Conservation (phyloP, 2,888 invertebrate species). For the Aleiodes leptofemur region DNA sequence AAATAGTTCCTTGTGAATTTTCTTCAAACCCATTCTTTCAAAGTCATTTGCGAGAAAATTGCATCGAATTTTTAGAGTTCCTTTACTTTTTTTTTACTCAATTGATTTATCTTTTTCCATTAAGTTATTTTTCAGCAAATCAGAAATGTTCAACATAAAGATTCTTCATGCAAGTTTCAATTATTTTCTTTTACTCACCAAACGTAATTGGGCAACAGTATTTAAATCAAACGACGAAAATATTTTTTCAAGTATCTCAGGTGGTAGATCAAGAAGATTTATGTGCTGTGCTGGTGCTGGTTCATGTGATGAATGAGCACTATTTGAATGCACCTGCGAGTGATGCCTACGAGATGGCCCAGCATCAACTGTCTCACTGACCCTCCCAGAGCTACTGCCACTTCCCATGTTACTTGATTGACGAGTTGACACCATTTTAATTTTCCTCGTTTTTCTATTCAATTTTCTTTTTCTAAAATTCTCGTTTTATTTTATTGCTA, state of each 20-base stretch:
- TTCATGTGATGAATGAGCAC: constrained; percentile 56
- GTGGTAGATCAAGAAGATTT: constrained; percentile 84
- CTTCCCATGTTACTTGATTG: constrained; percentile 77
- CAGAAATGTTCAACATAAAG: neutral
- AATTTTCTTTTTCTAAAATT: constrained; percentile 20
- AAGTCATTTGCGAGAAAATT: too few relatives aligned
- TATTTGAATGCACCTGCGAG: constrained; percentile 62
- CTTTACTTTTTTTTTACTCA: too few relatives aligned
- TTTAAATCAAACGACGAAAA: constrained; percentile 86
- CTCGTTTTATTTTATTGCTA: constrained; percentile 7
- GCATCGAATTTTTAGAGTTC: too few relatives aligned
- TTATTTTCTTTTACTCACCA: constrained; percentile 79
- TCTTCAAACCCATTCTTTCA: too few relatives aligned
- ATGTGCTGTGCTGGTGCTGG: constrained; percentile 59
- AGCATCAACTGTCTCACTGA: constrained; percentile 63
- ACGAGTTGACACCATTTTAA: constrained; percentile 78
- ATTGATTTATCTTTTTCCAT: too few relatives aligned
- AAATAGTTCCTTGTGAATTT: too few relatives aligned
- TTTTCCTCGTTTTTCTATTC: neutral
- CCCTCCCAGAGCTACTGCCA: constrained; percentile 69
- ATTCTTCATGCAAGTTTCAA: neutral
- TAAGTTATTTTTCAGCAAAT: neutral
- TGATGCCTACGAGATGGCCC: constrained; percentile 64
- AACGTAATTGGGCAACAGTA: constrained; percentile 85
- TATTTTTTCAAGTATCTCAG: constrained; percentile 88